Percentiles rank a stretch among this genome's conserved stretches.
Conservation (phyloP, 2,888 invertebrate species). For the Xanthorhoe designata region DNA sequence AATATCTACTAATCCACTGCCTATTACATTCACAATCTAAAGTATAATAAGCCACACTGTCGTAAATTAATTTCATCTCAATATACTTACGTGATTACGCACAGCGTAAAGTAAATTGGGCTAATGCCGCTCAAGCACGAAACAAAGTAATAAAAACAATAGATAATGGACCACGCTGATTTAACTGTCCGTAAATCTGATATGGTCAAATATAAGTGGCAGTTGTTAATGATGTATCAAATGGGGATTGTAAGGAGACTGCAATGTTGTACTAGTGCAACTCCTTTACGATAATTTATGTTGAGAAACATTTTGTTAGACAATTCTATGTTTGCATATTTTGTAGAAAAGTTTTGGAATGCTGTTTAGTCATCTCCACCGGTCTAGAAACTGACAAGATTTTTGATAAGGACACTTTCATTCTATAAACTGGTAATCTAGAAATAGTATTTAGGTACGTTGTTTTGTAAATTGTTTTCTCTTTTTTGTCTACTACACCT, state of each 20-base stretch:
- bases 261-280: slow-evolving; percentile 18
- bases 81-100: slow-evolving; percentile 30
- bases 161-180: slow-evolving; percentile 38
- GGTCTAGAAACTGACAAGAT: slow-evolving; percentile 47
- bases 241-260: slow-evolving; percentile 3
- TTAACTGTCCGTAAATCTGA: slow-evolving; percentile 39
- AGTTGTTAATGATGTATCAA: slow-evolving; percentile 29
- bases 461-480: neutral
- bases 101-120: slow-evolving; percentile 34
- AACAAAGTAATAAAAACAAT: slow-evolving; percentile 45
- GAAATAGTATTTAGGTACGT: neutral
- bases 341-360: slow-evolving; percentile 27
- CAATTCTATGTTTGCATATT: slow-evolving; percentile 22
- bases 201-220: slow-evolving; percentile 23
- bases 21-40: neutral
- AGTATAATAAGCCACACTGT: neutral
- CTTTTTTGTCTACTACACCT: neutral
- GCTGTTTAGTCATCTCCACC: slow-evolving; percentile 29
- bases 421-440: slow-evolving; percentile 1
- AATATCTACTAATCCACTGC: too few species aligned
- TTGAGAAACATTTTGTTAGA: slow-evolving; percentile 36
- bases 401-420: slow-evolving; percentile 9
- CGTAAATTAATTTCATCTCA: slow-evolving; percentile 36
- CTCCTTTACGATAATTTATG: slow-evolving; percentile 25
- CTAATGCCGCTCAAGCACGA: slow-evolving; percentile 39